A percentile compares a stretch with the other conserved stretches of the same genome.
Conservation (phyloP, 2,888 invertebrate genomes). For the Hypselothyrea guttata region DNA sequence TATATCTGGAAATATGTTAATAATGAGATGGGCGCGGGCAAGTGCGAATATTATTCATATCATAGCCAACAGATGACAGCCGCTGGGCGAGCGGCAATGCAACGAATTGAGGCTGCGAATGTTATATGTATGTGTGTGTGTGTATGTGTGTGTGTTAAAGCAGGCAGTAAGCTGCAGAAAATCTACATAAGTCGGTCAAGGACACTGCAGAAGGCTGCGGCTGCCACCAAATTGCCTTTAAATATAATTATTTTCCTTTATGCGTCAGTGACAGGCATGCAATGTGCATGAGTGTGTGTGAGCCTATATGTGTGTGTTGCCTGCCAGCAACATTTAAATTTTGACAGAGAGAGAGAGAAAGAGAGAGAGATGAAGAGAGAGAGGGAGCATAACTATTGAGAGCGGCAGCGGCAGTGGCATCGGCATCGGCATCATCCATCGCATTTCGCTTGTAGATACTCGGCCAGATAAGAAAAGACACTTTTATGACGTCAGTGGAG, state of each 20-base stretch:
- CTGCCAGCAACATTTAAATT: constrained; percentile 72
- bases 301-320: constrained; percentile 27
- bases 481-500: constrained; percentile 75
- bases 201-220: constrained; percentile 74
- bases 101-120: constrained; percentile 11
- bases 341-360: constrained; percentile 46
- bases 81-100: not conserved
- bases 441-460: constrained; percentile 67
- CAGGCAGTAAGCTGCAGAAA: constrained; percentile 70
- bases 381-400: constrained; percentile 39
- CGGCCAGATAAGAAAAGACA: constrained; percentile 72
- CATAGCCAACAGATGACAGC: constrained; percentile 21
- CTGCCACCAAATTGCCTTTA: constrained; percentile 77
- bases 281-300: constrained; percentile 2
- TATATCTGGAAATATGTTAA: constrained; percentile 72
- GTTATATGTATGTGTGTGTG: constrained; percentile 45
- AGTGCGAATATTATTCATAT: constrained; percentile 57
- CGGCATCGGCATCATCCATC: constrained; percentile 41
- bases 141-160: constrained; percentile 46
- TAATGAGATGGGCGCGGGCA: constrained; percentile 55
- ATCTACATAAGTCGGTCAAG: constrained; percentile 77
- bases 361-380: constrained; percentile 19
- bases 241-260: constrained; percentile 79
- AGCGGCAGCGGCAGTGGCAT: constrained; percentile 12
- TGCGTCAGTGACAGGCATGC: constrained; percentile 59